Evolutionary conservation across 64 coral and sea anemone genomes (phyloP).

Genomic region (Pocillopora damicornis): DNA sequence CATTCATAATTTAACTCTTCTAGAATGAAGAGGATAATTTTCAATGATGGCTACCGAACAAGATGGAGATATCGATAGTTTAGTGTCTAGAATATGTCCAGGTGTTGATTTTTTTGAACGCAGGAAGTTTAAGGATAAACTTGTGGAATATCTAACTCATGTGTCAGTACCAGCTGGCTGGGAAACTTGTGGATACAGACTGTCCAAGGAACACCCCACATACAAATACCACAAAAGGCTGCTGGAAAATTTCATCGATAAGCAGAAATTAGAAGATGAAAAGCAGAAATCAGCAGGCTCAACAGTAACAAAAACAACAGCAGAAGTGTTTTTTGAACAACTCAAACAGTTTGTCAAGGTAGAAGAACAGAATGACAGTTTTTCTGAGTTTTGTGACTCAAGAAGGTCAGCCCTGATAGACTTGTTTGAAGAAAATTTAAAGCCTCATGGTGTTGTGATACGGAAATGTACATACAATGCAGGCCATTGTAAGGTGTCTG

Average conservation of each 20-base stretch:
- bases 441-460: neutral
- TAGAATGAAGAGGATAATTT: neutral
- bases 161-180: neutral
- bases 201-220: neutral
- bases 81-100: neutral
- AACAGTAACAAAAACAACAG: neutral
- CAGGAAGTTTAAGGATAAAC: neutral
- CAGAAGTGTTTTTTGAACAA: neutral
- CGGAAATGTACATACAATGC: neutral
- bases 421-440: slow-evolving; percentile 15
- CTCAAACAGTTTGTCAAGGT: neutral
- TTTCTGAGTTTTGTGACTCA: neutral
- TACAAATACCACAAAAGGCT: neutral
- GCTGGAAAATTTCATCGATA: neutral
- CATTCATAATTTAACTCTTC: too few relatives aligned
- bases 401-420: neutral
- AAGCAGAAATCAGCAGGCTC: neutral
- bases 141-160: neutral
- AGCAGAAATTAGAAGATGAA: neutral
- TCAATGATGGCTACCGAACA: neutral
- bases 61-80: neutral
- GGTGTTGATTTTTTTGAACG: neutral
- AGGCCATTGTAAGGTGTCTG: neutral
- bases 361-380: neutral
- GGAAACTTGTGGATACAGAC: neutral